Evolutionary conservation across 2,888 invertebrate species (phyloP).

Genomic region (Sabellastarte sp.): DNA sequence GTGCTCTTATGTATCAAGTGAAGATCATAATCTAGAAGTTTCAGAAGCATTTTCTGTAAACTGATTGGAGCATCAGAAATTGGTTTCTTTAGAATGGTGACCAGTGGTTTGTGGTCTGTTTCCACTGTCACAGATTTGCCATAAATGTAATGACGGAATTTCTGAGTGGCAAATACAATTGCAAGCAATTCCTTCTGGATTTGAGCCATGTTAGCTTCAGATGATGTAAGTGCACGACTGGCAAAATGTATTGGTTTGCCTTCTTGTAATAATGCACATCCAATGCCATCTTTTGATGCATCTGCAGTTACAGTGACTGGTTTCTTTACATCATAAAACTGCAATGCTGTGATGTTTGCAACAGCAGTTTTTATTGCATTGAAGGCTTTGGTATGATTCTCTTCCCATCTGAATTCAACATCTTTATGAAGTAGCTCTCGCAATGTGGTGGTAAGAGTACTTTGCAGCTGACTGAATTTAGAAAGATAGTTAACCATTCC

Average conservation of each 20-base stretch:
- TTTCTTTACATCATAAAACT: not conserved
- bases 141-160: constrained; percentile 6
- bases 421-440: not conserved
- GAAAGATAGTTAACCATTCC: not conserved
- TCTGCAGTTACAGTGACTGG: not conserved
- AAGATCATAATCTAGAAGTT: not conserved
- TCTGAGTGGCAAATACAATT: constrained; percentile 7
- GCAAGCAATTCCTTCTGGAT: constrained; percentile 10
- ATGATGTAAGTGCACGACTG: not conserved
- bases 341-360: not conserved
- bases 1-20: not conserved
- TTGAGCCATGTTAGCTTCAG: not conserved
- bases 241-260: not conserved
- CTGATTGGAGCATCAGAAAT: not conserved
- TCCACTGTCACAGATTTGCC: constrained; percentile 4
- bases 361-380: not conserved
- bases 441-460: not conserved
- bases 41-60: constrained; percentile 6
- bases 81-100: constrained; percentile 7
- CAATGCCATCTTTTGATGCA: not conserved
- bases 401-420: not conserved
- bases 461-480: not conserved
- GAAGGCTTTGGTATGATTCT: not conserved
- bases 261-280: not conserved
- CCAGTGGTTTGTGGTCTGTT: constrained; percentile 5